A percentile compares a stretch with the other conserved stretches of the same genome.
These are phyloP conservation scores for Jaculus jaculus DNA, from an alignment of 2,113 vertebrate species.

Conservation along the genomic window DNA sequence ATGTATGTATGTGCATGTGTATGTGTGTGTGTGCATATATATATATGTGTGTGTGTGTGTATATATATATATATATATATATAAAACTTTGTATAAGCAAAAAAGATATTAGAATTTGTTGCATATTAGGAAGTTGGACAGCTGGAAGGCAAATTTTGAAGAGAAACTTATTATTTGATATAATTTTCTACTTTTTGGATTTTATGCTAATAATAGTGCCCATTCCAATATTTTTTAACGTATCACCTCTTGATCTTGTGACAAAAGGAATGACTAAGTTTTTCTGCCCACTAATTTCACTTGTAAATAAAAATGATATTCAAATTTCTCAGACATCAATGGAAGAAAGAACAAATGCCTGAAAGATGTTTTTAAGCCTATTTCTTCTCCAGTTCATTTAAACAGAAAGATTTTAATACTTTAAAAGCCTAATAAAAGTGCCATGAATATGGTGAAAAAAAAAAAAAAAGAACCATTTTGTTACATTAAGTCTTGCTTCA, in stretches of 20 bases:
- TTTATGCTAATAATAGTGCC: not conserved
- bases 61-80: not conserved
- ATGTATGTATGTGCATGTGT: too few relatives aligned
- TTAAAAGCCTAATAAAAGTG: constrained; percentile 1
- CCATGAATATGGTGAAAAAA: not conserved
- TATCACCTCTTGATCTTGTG: constrained; percentile 7
- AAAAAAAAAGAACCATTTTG: too few relatives aligned
- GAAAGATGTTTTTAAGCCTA: not conserved
- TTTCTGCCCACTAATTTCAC: constrained; percentile 6
- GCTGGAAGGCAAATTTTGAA: not conserved
- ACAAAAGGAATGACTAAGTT: not conserved
- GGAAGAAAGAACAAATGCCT: not conserved
- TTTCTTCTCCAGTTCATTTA: constrained; percentile 37
- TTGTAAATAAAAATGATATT: constrained; percentile 21
- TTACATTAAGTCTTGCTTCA: not conserved
- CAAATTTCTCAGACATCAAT: not conserved
- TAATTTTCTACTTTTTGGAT: not conserved
- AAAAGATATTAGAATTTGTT: not conserved
- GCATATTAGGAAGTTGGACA: not conserved
- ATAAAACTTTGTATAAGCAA: not conserved
- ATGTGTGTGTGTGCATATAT: too few relatives aligned
- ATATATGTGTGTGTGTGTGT: too few relatives aligned
- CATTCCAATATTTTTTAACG: not conserved
- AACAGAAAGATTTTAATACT: not conserved
- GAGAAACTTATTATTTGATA: not conserved